Evolutionary conservation across 2,797 vertebrate species (phyloP).

Genomic region (Poliocrania exsul): DNA sequence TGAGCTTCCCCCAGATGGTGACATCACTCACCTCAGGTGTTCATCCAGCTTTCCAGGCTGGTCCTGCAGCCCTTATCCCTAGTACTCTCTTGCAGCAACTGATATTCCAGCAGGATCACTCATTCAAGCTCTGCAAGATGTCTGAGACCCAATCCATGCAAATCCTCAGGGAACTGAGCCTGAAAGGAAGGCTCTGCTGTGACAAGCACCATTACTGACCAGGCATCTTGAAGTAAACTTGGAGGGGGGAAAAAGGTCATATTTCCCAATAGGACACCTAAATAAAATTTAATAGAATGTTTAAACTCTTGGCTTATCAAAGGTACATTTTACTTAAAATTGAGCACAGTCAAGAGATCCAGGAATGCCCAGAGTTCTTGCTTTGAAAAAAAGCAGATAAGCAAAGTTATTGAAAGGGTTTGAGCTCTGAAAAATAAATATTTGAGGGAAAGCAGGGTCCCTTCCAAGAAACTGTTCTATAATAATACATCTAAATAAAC

Average conservation of each 20-base stretch:
- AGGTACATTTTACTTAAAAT: not conserved
- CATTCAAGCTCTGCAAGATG: rapidly evolving
- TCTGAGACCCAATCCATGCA: not conserved
- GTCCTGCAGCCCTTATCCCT: not conserved
- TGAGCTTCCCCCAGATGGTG: not conserved
- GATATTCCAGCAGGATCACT: not conserved
- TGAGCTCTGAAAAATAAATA: not conserved
- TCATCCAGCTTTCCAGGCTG: not conserved
- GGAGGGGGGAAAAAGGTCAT: not conserved
- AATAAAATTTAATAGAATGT: not conserved
- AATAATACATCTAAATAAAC: not conserved
- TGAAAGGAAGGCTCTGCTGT: not conserved
- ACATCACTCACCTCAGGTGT: not conserved
- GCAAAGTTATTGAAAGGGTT: not conserved
- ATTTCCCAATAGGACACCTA: not conserved
- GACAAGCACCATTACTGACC: no score
- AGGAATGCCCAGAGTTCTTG: not conserved
- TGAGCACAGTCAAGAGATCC: not conserved
- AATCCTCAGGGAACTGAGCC: not conserved
- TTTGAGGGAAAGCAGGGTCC: not conserved
- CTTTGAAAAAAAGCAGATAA: not conserved
- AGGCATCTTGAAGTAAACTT: not conserved
- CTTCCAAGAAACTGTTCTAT: not conserved
- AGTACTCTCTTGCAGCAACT: rapidly evolving
- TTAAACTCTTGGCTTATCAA: not conserved